phyloP scores from a whole-genome alignment of 1,140 invertebrate species.

The Lepidostoma basale region DNA sequence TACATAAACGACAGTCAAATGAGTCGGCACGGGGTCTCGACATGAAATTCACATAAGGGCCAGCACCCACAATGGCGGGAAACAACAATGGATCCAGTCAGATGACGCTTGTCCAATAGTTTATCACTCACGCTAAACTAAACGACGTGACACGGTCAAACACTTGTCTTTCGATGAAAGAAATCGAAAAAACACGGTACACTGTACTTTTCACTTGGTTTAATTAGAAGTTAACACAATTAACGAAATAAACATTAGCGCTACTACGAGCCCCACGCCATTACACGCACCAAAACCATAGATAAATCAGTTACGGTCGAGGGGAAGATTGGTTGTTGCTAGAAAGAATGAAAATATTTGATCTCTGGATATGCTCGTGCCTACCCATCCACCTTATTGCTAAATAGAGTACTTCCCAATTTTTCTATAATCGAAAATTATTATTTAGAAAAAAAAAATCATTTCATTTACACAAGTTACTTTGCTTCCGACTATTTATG shows the following conservation, averaged over 20 bases:
- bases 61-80: slow-evolving; percentile 61
- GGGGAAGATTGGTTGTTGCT: slow-evolving; percentile 7
- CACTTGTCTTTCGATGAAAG: slow-evolving; percentile 9
- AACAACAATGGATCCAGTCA: slow-evolving; percentile 62
- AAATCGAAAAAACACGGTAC: slow-evolving; percentile 13
- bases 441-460: too few relatives aligned
- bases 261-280: slow-evolving; percentile 30
- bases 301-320: not conserved
- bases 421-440: too few relatives aligned
- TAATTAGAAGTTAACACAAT: slow-evolving; percentile 30
- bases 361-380: too few relatives aligned
- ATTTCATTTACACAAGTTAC: too few relatives aligned
- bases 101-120: slow-evolving; percentile 54
- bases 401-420: too few relatives aligned
- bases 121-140: slow-evolving; percentile 23
- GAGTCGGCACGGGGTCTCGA: slow-evolving; percentile 17
- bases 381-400: too few relatives aligned
- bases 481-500: too few relatives aligned
- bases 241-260: slow-evolving; percentile 35
- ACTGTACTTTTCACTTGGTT: slow-evolving; percentile 21
- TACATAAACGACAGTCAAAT: slow-evolving; percentile 31
- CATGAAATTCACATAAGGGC: slow-evolving; percentile 45
- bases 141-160: not conserved
- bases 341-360: too few relatives aligned
- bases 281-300: slow-evolving; percentile 33